Evolutionary conservation across 2,797 vertebrate genomes (phyloP).

Genomic region (Cirrhinus mrigala): DNA sequence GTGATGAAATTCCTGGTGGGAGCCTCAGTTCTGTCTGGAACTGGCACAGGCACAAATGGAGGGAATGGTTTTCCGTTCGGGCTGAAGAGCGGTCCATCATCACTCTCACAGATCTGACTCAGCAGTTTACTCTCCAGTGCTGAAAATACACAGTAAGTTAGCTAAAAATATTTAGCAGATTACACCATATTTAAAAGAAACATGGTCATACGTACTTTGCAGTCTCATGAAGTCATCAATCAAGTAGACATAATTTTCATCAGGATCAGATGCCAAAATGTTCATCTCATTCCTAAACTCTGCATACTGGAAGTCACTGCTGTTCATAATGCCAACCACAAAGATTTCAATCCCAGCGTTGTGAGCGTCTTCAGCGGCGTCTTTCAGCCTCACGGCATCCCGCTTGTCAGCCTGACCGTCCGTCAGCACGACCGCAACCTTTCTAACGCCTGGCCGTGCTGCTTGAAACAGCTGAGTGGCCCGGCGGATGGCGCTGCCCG

Average conservation of each 20-base stretch:
- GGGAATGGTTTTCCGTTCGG: constrained; percentile 64
- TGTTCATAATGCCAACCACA: constrained; percentile 83
- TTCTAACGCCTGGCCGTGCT: constrained; percentile 75
- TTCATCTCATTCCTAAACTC: constrained; percentile 83
- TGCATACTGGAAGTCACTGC: constrained; percentile 73
- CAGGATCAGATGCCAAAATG: constrained; percentile 83
- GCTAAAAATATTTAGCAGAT: not conserved
- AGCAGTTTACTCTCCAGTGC: constrained; percentile 83
- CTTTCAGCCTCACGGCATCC: constrained; percentile 74
- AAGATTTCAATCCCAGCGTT: constrained; percentile 78
- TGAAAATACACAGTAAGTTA: constrained; percentile 53
- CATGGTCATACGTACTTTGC: constrained; percentile 64
- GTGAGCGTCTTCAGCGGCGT: constrained; percentile 72
- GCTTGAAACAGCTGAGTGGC: constrained; percentile 77
- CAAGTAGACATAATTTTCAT: constrained; percentile 80
- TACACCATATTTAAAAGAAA: not conserved
- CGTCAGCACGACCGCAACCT: constrained; percentile 84
- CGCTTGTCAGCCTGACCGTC: constrained; percentile 82
- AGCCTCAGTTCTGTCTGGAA: constrained; percentile 36
- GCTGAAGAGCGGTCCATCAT: constrained; percentile 65
- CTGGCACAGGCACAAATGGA: constrained; percentile 58
- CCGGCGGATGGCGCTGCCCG: constrained; percentile 80
- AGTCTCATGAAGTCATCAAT: constrained; percentile 82
- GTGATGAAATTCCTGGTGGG: constrained; percentile 9
- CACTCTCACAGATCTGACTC: constrained; percentile 80